Evolutionary conservation across 2,113 vertebrate species (phyloP).

Genomic region (Cettia cetti): DNA sequence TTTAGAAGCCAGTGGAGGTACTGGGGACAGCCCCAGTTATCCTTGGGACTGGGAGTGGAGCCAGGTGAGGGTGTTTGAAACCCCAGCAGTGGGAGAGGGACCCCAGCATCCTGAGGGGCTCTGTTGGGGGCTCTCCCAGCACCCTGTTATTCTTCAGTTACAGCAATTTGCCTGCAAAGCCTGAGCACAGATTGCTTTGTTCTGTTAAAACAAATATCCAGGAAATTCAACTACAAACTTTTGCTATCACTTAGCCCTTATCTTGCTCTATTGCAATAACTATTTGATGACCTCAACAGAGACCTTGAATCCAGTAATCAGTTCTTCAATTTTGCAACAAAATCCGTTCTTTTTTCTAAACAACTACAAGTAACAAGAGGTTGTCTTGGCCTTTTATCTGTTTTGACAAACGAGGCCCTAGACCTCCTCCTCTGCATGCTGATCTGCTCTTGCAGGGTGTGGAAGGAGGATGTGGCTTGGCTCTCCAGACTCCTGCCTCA

Average conservation of each 20-base stretch:
- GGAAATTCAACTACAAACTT: background rate
- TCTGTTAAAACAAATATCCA: background rate
- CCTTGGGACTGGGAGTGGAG: background rate
- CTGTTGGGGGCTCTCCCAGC: background rate
- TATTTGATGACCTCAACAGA: conserved; percentile 40
- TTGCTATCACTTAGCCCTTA: background rate
- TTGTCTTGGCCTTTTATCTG: conserved; percentile 8
- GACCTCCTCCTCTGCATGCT: background rate
- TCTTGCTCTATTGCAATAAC: conserved; percentile 26
- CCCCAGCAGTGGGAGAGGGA: background rate
- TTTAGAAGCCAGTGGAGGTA: background rate
- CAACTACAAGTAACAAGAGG: background rate
- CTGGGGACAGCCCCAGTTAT: background rate
- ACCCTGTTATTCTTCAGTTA: background rate
- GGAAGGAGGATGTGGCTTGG: background rate
- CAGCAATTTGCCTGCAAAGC: background rate
- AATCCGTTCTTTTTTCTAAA: background rate
- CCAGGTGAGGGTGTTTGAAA: background rate
- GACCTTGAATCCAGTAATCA: conserved; percentile 42
- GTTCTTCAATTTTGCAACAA: conserved; percentile 5
- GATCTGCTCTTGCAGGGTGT: background rate
- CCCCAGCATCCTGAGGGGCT: background rate
- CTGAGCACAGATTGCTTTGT: background rate
- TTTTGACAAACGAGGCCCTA: background rate
- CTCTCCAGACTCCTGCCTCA: background rate